Evolutionary conservation across 2,113 vertebrate species (phyloP).

Genomic region (Neofelis nebulosa): DNA sequence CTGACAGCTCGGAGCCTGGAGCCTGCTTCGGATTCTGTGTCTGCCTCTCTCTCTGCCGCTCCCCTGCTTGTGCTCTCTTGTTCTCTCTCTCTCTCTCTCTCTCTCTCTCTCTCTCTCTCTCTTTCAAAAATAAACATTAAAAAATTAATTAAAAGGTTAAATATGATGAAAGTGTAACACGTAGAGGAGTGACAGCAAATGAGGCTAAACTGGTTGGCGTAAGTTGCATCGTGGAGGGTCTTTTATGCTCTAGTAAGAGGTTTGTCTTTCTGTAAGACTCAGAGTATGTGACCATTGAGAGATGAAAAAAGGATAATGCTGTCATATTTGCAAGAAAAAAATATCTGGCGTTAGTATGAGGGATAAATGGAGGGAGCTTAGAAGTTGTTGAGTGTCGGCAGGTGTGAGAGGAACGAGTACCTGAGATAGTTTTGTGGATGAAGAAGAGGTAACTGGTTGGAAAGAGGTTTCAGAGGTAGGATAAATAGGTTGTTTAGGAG

Average conservation of each 20-base stretch:
- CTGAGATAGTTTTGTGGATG: neutral
- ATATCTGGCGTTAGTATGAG: neutral
- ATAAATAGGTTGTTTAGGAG: neutral
- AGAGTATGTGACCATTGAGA: neutral
- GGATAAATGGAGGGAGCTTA: neutral
- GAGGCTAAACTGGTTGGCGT: neutral
- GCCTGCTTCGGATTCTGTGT: too few species aligned
- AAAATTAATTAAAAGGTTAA: too few species aligned
- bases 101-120: too few species aligned
- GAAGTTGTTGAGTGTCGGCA: neutral
- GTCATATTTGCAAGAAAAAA: neutral
- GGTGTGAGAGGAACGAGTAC: neutral
- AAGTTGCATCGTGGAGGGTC: neutral
- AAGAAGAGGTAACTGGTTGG: neutral
- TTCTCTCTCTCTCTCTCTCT: too few species aligned
- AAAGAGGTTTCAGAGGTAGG: neutral
- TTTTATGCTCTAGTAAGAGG: neutral
- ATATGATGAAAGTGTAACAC: too few species aligned
- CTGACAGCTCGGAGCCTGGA: too few species aligned
- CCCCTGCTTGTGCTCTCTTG: too few species aligned
- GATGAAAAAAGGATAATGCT: neutral
- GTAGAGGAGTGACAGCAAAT: too few species aligned
- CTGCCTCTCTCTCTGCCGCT: too few species aligned
- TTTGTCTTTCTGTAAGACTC: neutral
- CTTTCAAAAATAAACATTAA: too few species aligned